Percentiles rank a stretch among this genome's conserved stretches.
Evolutionary conservation across 2,888 invertebrate genomes (phyloP).

Genomic region (Lycocerus yunnanus): DNA sequence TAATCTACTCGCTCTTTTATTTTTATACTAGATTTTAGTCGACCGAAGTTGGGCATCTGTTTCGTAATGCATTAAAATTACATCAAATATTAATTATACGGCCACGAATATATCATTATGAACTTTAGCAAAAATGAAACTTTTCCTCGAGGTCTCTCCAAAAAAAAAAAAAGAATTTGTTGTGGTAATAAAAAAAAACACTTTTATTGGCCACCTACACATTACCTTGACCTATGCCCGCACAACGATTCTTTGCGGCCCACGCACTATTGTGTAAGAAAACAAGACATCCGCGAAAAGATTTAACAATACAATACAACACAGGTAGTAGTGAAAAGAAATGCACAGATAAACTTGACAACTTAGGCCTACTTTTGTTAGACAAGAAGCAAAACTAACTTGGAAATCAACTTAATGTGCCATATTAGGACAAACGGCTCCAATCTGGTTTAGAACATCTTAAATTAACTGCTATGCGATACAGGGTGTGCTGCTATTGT

Average conservation of each 20-base stretch:
- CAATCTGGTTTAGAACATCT: slow-evolving; percentile 32
- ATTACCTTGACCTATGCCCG: slow-evolving; percentile 29
- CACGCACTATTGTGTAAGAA: slow-evolving; percentile 26
- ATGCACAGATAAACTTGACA: slow-evolving; percentile 6
- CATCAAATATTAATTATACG: background rate
- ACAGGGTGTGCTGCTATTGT: slow-evolving; percentile 1
- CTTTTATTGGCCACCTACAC: slow-evolving; percentile 3
- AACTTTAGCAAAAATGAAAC: background rate
- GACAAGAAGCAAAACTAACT: slow-evolving; percentile 32
- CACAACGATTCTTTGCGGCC: slow-evolving; percentile 11
- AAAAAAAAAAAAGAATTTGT: too few species aligned
- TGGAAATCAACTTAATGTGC: slow-evolving; percentile 48
- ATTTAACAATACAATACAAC: background rate
- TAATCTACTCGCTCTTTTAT: slow-evolving; percentile 10
- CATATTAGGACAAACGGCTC: slow-evolving; percentile 47
- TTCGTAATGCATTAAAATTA: background rate
- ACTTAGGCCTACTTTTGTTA: slow-evolving; percentile 16
- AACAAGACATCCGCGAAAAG: slow-evolving; percentile 4
- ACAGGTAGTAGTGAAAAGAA: background rate
- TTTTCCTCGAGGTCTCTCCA: background rate
- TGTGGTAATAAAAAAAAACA: background rate
- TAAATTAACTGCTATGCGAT: slow-evolving; percentile 6
- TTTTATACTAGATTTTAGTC: slow-evolving; percentile 16
- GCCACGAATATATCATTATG: background rate
- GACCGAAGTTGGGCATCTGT: slow-evolving; percentile 6